phyloP scores from a whole-genome alignment of 2,113 vertebrate species.

The Saguinus midas region DNA sequence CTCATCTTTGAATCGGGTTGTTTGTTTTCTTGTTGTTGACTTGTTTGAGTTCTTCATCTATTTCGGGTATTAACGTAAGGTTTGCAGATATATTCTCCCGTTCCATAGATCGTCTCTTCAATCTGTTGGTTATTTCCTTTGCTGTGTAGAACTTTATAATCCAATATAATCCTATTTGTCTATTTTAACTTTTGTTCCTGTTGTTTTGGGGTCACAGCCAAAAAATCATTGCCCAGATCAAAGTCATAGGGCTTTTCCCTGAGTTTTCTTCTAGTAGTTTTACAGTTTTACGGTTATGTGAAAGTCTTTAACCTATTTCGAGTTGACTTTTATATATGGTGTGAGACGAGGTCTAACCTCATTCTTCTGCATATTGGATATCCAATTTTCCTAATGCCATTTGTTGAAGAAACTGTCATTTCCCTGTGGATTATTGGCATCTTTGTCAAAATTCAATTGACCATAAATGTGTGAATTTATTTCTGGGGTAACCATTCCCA shows the following conservation, averaged over 20 bases:
- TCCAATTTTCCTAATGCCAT: background rate
- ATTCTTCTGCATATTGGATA: background rate
- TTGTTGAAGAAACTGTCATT: background rate
- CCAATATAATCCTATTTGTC: background rate
- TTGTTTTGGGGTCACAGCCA: background rate
- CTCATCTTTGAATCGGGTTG: background rate
- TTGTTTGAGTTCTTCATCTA: background rate
- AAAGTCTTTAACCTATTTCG: background rate
- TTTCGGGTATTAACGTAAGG: background rate
- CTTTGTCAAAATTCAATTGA: background rate
- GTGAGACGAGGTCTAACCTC: background rate
- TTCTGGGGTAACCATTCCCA: fast-evolving
- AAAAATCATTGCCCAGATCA: background rate
- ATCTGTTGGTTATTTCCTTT: background rate
- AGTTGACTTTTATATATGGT: background rate
- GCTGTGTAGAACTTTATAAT: background rate
- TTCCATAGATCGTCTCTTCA: background rate
- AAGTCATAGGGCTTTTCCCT: background rate
- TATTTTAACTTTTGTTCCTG: background rate
- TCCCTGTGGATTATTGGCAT: too few relatives aligned
- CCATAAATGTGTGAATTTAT: background rate
- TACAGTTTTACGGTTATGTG: background rate
- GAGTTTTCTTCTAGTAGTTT: background rate
- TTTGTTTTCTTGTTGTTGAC: background rate
- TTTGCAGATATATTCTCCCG: background rate